These are phyloP conservation scores for Callyntrura sp. DNA, from an alignment of 2,888 invertebrate species.

Conservation along the genomic window DNA sequence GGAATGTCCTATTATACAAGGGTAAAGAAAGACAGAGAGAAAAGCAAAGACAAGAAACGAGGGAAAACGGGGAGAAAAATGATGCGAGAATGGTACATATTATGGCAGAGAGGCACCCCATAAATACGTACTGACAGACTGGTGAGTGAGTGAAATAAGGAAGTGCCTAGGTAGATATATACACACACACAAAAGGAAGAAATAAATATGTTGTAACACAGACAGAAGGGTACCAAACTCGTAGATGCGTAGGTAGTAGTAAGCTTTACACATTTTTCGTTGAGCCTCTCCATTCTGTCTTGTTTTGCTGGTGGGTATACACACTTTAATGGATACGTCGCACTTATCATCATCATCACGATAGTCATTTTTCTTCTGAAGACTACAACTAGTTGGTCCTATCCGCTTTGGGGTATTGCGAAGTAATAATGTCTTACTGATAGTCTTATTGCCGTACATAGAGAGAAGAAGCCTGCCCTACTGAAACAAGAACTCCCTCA, in stretches of 20 bases:
- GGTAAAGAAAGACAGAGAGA: not conserved
- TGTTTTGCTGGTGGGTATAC: slow-evolving; percentile 6
- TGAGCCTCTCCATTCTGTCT: not conserved
- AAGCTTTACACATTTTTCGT: not conserved
- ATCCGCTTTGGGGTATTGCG: not conserved
- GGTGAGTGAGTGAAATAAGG: too few relatives aligned
- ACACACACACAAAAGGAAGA: not conserved
- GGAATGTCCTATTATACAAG: not conserved
- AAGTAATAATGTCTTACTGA: not conserved
- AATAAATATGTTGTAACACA: not conserved
- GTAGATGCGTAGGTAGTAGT: not conserved
- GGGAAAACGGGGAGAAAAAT: slow-evolving; percentile 6
- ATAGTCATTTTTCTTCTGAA: not conserved
- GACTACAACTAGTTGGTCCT: not conserved
- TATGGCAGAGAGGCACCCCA: too few relatives aligned
- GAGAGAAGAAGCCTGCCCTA: too few relatives aligned
- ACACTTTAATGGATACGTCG: not conserved
- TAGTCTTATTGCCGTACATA: not conserved
- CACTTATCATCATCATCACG: not conserved
- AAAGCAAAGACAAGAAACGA: not conserved
- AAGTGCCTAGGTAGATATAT: too few relatives aligned
- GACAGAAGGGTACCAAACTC: too few relatives aligned
- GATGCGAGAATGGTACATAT: slow-evolving; percentile 45
- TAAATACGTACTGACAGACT: too few relatives aligned
- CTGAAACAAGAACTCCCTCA: not conserved